Evolutionary conservation across 2,113 vertebrate genomes (phyloP).

Genomic region (Limanda limanda): DNA sequence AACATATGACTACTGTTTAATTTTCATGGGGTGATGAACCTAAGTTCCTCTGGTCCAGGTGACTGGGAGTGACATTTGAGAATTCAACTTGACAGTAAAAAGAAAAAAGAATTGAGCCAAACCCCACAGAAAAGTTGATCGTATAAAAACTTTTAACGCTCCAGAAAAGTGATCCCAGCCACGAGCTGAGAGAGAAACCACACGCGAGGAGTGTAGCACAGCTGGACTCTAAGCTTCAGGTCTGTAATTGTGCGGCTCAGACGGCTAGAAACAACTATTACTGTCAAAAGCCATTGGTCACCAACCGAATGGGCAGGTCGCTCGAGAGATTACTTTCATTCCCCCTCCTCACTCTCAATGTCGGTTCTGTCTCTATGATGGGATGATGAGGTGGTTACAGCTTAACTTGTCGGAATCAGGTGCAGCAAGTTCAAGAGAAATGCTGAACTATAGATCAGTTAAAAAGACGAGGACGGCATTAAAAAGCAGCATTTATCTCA

Average conservation of each 20-base stretch:
- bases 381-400: too few species aligned
- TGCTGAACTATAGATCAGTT: too few species aligned
- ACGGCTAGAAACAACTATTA: constrained; percentile 39
- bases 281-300: constrained; percentile 34
- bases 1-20: not conserved
- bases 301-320: not conserved
- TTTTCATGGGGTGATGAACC: too few species aligned
- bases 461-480: too few species aligned
- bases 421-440: too few species aligned
- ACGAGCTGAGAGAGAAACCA: constrained; percentile 23
- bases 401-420: too few species aligned
- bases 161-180: constrained; percentile 24
- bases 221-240: constrained; percentile 18
- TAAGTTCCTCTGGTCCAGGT: not conserved
- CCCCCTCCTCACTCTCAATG: too few species aligned
- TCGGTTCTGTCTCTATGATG: too few species aligned
- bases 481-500: too few species aligned
- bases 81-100: not conserved
- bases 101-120: constrained; percentile 45
- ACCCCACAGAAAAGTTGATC: constrained; percentile 7
- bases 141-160: constrained; percentile 8
- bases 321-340: too few species aligned
- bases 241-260: constrained; percentile 31
- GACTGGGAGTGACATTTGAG: not conserved
- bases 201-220: constrained; percentile 52